Evolutionary conservation across 2,888 invertebrate genomes (phyloP).

Genomic region (Dryococelus australis): DNA sequence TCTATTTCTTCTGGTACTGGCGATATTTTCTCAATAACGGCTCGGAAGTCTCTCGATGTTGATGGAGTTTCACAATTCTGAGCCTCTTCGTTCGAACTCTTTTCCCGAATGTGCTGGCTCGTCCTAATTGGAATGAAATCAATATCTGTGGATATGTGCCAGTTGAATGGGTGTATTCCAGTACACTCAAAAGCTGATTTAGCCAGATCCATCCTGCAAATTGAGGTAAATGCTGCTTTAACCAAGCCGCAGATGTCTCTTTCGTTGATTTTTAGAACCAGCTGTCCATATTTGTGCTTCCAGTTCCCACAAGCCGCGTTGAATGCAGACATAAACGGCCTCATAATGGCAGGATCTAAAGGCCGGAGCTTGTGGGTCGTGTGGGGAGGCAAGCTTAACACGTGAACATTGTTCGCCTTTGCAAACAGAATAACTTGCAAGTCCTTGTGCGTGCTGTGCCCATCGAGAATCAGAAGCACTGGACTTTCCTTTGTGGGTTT

Average conservation of each 20-base stretch:
- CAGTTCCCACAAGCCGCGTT: background rate
- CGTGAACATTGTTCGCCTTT: background rate
- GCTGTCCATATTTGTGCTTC: background rate
- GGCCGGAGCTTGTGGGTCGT: constrained; percentile 31
- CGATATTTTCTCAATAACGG: too few species aligned
- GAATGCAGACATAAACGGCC: constrained; percentile 21
- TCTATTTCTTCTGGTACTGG: too few species aligned
- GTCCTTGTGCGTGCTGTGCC: too few species aligned
- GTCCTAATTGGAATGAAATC: background rate
- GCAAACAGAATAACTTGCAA: constrained; percentile 5
- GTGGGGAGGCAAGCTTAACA: too few species aligned
- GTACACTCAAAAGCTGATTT: too few species aligned
- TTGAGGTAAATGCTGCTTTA: constrained; percentile 1
- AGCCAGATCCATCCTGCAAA: too few species aligned
- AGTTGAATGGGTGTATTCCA: background rate
- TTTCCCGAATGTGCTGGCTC: too few species aligned
- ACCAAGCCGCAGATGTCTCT: background rate
- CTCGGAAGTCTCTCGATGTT: too few species aligned
- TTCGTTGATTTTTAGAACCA: background rate
- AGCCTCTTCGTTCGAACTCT: too few species aligned
- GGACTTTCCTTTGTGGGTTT: too few species aligned
- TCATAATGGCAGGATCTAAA: constrained; percentile 23
- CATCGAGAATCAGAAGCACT: too few species aligned
- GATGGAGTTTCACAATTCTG: too few species aligned
- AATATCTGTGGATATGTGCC: background rate